Evolutionary conservation across 2,888 invertebrate species (phyloP).

Genomic region (Drosophila atripex): DNA sequence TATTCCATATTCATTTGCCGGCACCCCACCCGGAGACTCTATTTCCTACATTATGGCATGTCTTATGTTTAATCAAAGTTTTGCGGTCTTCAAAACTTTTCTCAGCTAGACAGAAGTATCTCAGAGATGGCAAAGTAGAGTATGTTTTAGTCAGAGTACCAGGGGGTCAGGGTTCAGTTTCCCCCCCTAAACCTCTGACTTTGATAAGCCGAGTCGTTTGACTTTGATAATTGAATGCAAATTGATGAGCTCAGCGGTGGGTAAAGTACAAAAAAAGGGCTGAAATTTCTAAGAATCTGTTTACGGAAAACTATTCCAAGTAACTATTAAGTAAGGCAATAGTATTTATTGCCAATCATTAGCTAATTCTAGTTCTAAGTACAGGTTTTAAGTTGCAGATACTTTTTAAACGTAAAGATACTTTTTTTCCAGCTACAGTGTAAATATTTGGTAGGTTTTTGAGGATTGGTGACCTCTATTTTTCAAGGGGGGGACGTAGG

Average conservation of each 20-base stretch:
- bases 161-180: conserved; percentile 13
- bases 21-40: conserved; percentile 1
- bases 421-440: no score
- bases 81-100: conserved; percentile 27
- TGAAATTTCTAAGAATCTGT: background rate
- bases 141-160: no score
- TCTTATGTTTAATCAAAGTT: conserved; percentile 40
- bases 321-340: conserved; percentile 9
- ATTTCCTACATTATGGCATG: background rate
- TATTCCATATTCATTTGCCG: conserved; percentile 50
- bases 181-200: background rate
- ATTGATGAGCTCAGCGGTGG: conserved; percentile 9
- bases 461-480: no score
- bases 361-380: background rate
- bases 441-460: no score
- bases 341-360: background rate
- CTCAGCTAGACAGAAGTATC: conserved; percentile 7
- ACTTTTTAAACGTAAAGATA: no score
- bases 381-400: background rate
- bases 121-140: no score
- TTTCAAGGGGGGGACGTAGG: no score
- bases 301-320: conserved; percentile 14
- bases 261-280: background rate
- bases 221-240: conserved; percentile 12
- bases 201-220: conserved; percentile 8